Evolutionary conservation across 2,797 vertebrate species (phyloP), one percentile per base, ranked within the genome.

Genomic region (Onychomys arenicola): DNA sequence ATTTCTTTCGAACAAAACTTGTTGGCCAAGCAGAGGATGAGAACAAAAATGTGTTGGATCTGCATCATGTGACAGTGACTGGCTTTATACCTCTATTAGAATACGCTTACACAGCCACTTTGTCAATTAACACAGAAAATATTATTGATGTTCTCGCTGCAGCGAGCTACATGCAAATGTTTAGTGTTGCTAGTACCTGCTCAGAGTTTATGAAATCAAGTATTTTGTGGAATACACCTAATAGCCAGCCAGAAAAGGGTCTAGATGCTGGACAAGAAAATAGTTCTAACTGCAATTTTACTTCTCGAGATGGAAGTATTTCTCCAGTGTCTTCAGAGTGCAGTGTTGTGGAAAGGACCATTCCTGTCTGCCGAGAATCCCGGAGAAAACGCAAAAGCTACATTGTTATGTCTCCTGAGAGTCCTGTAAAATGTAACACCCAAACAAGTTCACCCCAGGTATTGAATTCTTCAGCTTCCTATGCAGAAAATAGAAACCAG

Each of bases 161-260:
- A 2, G 99, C 99, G 65, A 99, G 99, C 97, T 99, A 99, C 98
- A 99, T 99, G 99, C 99, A 99, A 97, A 99, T 99, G 99, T 99
- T 99, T 95, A 99, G 99, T 0, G 99, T 99, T 95, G 99, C 99
- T 6, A 99, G 99, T 97, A 99, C 99, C 0, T 99, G 99, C 98
- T 99, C 99, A 0, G 99, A 99, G 90, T 99, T 99, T 98, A 99
- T 99, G 99, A 99, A 99, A 98, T 99, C 99, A 83, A 99, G 99
- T 96, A 99, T 99, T 97, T 98, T 99, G 59, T 99, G 99, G 99
- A 99, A 99, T 84, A 99, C 99, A 0, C 98, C 99, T 4, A 98
- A 97, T 97, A 99, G 96, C 97, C 98, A 99, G 29, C 98, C 98
- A 71, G 99, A 99, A 94, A 99, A 99, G 96, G 98, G 99, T 34